Conservation (phyloP, 2,888 invertebrate species). For the Sphaerophoria taeniata region DNA sequence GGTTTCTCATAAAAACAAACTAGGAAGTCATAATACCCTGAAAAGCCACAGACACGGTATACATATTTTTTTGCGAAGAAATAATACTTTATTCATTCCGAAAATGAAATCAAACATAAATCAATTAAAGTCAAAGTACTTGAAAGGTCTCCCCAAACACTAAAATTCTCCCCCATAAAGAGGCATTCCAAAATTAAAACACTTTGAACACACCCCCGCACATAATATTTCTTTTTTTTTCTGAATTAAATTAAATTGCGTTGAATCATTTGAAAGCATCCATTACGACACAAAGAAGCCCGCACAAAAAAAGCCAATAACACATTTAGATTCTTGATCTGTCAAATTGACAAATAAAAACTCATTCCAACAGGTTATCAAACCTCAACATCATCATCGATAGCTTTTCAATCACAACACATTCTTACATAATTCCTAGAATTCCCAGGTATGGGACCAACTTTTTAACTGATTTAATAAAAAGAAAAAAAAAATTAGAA, state of each 20-base stretch:
- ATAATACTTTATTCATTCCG: too few relatives aligned
- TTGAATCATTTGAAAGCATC: neutral
- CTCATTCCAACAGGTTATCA: neutral
- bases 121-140: too few relatives aligned
- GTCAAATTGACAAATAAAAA: conserved; percentile 25
- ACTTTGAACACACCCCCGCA: neutral
- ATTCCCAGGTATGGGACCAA: neutral
- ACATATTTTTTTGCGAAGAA: too few relatives aligned
- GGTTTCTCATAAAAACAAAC: too few relatives aligned
- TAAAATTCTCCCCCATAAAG: neutral
- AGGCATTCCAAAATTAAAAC: neutral
- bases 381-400: neutral
- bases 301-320: neutral
- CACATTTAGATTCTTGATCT: conserved; percentile 1
- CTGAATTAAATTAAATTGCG: neutral
- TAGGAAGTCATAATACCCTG: too few relatives aligned
- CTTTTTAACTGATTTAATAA: neutral
- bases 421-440: neutral
- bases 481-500: conserved; percentile 2
- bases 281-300: neutral
- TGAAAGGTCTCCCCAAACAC: neutral
- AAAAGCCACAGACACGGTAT: too few relatives aligned
- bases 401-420: conserved; percentile 13
- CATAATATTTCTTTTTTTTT: neutral
- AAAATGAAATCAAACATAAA: too few relatives aligned